Evolutionary conservation across 1,140 invertebrate species (phyloP).

Genomic region (Ephestia elutella): DNA sequence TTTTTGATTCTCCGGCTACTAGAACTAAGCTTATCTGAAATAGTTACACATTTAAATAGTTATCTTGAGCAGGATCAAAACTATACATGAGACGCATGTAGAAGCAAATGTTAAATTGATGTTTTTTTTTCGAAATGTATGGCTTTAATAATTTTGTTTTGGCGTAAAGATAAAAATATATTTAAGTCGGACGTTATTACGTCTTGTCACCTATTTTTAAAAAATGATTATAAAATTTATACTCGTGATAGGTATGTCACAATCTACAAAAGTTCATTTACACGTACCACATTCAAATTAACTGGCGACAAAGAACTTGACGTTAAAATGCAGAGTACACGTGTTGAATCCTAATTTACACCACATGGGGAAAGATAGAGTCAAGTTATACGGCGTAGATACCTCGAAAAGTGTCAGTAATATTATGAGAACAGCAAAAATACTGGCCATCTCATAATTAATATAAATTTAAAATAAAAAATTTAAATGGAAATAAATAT

Average conservation of each 20-base stretch:
- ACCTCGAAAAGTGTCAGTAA: conserved; percentile 37
- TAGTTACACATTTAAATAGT: no score
- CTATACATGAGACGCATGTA: no score
- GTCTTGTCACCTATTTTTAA: no score
- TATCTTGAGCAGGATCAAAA: no score
- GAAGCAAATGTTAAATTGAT: no score
- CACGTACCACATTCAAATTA: conserved; percentile 29
- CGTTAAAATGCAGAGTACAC: conserved; percentile 39
- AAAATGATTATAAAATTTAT: no score
- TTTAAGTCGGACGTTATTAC: no score
- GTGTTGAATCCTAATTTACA: conserved; percentile 29
- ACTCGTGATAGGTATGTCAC: no score
- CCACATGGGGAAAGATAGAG: conserved; percentile 41
- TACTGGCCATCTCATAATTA: conserved; percentile 22
- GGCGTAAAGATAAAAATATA: no score
- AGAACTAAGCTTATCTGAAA: background rate
- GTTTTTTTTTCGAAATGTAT: no score
- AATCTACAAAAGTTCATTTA: conserved; percentile 5
- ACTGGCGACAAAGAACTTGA: conserved; percentile 29
- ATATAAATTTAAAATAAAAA: background rate
- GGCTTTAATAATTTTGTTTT: no score
- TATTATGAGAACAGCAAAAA: conserved; percentile 24
- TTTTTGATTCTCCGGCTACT: background rate
- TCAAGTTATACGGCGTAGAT: conserved; percentile 35
- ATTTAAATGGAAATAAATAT: background rate